Conservation (phyloP, 2,888 invertebrate species). For the Pseudanteris insignis region DNA sequence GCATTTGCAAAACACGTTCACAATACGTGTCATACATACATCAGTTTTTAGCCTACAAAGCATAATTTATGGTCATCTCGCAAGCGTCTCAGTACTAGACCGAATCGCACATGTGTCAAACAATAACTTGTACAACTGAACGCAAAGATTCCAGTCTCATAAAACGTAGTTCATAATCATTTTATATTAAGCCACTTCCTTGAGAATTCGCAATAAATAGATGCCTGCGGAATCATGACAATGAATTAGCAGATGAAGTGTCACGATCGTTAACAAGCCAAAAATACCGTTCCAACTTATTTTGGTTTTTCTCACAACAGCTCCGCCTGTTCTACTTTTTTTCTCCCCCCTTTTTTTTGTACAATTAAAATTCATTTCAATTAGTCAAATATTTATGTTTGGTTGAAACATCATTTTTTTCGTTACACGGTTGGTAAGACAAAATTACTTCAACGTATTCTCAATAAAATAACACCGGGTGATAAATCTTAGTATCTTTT, state of each 20-base stretch:
- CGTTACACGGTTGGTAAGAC: no score
- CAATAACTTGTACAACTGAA: no score
- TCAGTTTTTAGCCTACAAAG: slow-evolving; percentile 7
- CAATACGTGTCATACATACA: slow-evolving; percentile 10
- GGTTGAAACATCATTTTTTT: no score
- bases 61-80: slow-evolving; percentile 17
- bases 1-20: slow-evolving; percentile 6
- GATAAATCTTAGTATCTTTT: no score
- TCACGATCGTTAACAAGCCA: slow-evolving; percentile 44
- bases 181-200: slow-evolving; percentile 39
- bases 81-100: slow-evolving; percentile 14
- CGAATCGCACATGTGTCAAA: slow-evolving; percentile 19
- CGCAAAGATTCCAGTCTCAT: no score
- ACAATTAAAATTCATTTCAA: slow-evolving; percentile 35
- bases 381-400: slow-evolving; percentile 22
- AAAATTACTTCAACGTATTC: no score
- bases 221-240: slow-evolving; percentile 44
- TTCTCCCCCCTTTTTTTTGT: no score
- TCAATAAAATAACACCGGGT: no score
- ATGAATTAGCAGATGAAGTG: slow-evolving; percentile 46
- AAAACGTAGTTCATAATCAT: no score
- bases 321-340: slow-evolving; percentile 29
- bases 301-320: slow-evolving; percentile 37
- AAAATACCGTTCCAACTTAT: slow-evolving; percentile 41
- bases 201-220: slow-evolving; percentile 41